These are phyloP conservation scores for Xenotilapia leptura DNA, from an alignment of 2,113 vertebrate species.

Conservation along the genomic window DNA sequence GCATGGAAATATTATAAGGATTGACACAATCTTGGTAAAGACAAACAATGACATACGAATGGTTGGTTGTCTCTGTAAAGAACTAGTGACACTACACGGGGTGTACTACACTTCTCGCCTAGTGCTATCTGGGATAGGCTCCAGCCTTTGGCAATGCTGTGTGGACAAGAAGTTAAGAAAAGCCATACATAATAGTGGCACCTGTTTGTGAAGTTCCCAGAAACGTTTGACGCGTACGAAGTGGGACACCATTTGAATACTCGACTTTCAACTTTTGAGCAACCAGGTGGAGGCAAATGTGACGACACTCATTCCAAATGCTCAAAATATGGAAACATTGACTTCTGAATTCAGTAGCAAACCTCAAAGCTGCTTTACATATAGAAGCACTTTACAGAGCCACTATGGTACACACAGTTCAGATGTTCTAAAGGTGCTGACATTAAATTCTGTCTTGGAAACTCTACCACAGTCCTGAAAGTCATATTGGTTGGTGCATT, in stretches of 20 bases:
- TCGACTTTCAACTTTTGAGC: background rate
- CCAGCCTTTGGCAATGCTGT: background rate
- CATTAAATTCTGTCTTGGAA: background rate
- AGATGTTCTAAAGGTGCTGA: background rate
- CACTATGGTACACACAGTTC: background rate
- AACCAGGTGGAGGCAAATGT: background rate
- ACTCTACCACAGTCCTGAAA: background rate
- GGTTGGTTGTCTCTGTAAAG: background rate
- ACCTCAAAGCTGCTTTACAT: background rate
- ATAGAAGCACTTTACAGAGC: background rate
- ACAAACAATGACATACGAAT: background rate
- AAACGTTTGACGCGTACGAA: rapidly evolving
- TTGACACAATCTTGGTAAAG: background rate
- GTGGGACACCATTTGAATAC: background rate
- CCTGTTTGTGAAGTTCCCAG: background rate
- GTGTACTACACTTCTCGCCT: background rate
- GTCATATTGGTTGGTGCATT: rapidly evolving
- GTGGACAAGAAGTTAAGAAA: background rate
- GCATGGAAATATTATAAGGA: background rate
- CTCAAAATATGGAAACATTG: background rate
- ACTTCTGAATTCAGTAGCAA: background rate
- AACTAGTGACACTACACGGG: background rate
- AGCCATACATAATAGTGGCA: background rate
- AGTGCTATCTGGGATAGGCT: background rate
- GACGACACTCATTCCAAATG: background rate